Evolutionary conservation across 2,888 invertebrate species (phyloP), one percentile per base, ranked within the genome.

Genomic region (Leuctra nigra): DNA sequence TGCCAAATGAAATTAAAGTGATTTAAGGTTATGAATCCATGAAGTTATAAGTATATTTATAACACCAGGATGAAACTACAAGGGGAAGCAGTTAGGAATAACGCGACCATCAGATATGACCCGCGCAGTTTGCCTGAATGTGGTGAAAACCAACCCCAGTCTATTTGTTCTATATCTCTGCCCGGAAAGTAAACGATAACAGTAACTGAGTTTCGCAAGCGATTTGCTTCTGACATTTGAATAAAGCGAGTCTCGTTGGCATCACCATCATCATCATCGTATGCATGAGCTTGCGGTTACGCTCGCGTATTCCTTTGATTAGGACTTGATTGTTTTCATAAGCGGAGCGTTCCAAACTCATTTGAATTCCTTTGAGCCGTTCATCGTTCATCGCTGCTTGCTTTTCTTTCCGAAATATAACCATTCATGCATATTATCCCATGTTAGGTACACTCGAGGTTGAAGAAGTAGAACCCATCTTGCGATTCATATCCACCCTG

Each of bases 321-420:
- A 54, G 35, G 50, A 50, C 58, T 55, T 58, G 54, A 55, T 55
- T 58, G 54, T 55, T 58, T 58, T 58, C 44, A 52, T 55, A 52
- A 56, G 56, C 56, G 56, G 50, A 25, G 48, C 48, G 48, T 29
- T 48, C 48, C 33, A 20, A 7, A 33, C 48, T 48, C 48, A 48
- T 48, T 48, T 48, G 48, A 48, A 48, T 48, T 48, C 48, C 48
- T 48, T 48, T 48, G 48, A 48, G 29, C 29, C 16, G 33, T 18
- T 23, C 20, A n/a, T n/a, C n/a, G n/a, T n/a, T n/a, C n/a, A n/a
- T n/a, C n/a, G n/a, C n/a, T n/a, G 44, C 25, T 25, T 48, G 48
- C 48, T 48, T 33, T 48, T 48, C 48, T 48, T 33, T 48, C 14
- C 14, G 16, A 14, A 48, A 29, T 33, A 48, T 25, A 25, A 48